phyloP scores from a whole-genome alignment of 2,113 vertebrate species.

The Periophthalmodon schlosseri region DNA sequence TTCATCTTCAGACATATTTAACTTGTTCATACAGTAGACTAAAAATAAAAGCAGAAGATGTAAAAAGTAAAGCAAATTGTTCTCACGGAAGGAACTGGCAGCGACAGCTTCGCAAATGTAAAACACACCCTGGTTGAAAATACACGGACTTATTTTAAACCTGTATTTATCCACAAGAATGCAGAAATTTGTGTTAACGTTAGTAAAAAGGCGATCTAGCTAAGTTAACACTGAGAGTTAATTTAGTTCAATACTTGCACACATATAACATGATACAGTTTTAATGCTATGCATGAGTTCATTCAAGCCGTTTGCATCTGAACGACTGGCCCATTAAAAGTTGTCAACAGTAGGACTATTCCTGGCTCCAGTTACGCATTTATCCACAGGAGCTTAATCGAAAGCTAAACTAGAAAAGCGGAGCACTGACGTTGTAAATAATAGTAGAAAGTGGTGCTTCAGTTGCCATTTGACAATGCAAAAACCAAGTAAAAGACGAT shows the following conservation, averaged over 20 bases:
- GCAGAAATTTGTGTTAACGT: too few relatives aligned
- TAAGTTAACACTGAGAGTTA: too few relatives aligned
- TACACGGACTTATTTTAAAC: too few relatives aligned
- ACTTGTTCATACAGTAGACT: too few relatives aligned
- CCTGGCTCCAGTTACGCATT: not conserved
- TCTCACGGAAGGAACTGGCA: too few relatives aligned
- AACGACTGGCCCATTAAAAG: not conserved
- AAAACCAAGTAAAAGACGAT: not conserved
- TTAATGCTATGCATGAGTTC: not conserved
- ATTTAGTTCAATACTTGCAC: too few relatives aligned
- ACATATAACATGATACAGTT: not conserved
- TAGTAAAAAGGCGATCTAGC: too few relatives aligned
- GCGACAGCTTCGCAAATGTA: too few relatives aligned
- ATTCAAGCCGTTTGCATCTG: not conserved
- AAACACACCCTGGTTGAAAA: too few relatives aligned
- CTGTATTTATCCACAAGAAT: too few relatives aligned
- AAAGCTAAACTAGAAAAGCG: not conserved
- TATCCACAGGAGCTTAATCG: not conserved
- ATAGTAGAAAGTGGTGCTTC: not conserved
- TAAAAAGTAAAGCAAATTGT: too few relatives aligned
- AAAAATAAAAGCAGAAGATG: too few relatives aligned
- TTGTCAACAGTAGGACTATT: not conserved
- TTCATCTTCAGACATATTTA: not conserved
- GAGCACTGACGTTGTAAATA: not conserved
- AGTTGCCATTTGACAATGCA: not conserved